A percentile compares a stretch with the other conserved stretches of the same genome.
Evolutionary conservation across 1,140 invertebrate species (phyloP).

Genomic region (Drosophila micromelanica): DNA sequence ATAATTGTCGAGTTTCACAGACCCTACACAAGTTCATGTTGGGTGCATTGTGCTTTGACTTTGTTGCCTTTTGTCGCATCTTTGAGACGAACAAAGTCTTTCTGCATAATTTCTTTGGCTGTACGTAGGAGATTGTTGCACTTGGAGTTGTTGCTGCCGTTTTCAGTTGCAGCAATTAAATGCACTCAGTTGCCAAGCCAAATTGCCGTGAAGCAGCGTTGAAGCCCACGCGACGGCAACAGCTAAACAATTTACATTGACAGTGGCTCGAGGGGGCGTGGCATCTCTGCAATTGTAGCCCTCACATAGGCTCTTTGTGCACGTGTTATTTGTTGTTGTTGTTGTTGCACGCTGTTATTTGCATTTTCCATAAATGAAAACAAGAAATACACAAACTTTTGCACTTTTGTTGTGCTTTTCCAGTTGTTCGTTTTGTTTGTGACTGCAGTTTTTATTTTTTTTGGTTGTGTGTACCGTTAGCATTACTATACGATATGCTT

Average conservation of each 20-base stretch:
- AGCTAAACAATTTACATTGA: constrained; percentile 49
- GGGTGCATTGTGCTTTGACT: constrained; percentile 67
- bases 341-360: constrained; percentile 49
- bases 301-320: constrained; percentile 24
- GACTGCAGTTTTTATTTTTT: constrained; percentile 39
- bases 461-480: constrained; percentile 60
- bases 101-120: constrained; percentile 66
- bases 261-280: constrained; percentile 15
- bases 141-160: constrained; percentile 42
- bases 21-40: constrained; percentile 38
- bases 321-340: constrained; percentile 59
- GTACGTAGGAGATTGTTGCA: constrained; percentile 53
- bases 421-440: constrained; percentile 51
- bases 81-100: constrained; percentile 25
- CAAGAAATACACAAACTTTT: constrained; percentile 44
- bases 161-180: constrained; percentile 76
- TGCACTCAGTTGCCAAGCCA: constrained; percentile 62
- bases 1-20: constrained; percentile 14
- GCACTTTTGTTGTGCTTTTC: constrained; percentile 57
- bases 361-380: constrained; percentile 74
- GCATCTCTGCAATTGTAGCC: background rate
- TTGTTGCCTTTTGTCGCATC: constrained; percentile 52
- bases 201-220: constrained; percentile 47
- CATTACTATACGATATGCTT: constrained; percentile 52
- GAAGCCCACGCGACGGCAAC: constrained; percentile 32